Conservation (phyloP, 37 sponge, comb jelly and placozoan species). For the Ephydatia muelleri region DNA sequence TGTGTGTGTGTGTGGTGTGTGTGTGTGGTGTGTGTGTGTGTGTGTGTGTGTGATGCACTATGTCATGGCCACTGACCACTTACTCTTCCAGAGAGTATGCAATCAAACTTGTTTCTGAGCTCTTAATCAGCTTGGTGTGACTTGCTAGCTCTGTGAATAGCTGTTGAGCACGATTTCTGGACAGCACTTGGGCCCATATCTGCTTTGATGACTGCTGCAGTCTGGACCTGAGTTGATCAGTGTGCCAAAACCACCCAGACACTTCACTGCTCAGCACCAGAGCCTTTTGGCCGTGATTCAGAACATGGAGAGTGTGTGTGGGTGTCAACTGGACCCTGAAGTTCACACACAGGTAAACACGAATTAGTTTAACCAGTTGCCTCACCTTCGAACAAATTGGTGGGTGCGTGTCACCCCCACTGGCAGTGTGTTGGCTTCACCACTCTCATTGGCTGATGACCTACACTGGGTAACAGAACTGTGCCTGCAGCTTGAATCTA, state of each 20-base stretch:
- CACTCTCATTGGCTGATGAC: no score
- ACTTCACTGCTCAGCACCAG: constrained; percentile 34
- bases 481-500: no score
- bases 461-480: no score
- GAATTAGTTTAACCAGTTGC: no score
- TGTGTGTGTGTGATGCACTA: background rate
- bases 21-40: background rate
- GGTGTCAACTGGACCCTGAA: constrained; percentile 23
- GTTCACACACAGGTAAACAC: background rate
- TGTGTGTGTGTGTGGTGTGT: background rate
- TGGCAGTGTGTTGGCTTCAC: no score
- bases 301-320: constrained; percentile 25
- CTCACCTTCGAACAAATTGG: background rate
- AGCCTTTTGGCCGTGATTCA: constrained; percentile 17
- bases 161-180: background rate
- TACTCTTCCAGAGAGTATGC: constrained; percentile 47
- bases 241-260: constrained; percentile 54
- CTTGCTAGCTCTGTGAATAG: constrained; percentile 19
- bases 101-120: background rate
- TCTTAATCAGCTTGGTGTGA: background rate
- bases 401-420: background rate
- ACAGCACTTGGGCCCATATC: constrained; percentile 22
- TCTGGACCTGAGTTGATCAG: constrained; percentile 36
- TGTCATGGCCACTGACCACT: background rate
- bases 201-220: constrained; percentile 7